These are phyloP conservation scores for Crenuchus spilurus DNA, from an alignment of 2,797 vertebrate species.

Conservation along the genomic window DNA sequence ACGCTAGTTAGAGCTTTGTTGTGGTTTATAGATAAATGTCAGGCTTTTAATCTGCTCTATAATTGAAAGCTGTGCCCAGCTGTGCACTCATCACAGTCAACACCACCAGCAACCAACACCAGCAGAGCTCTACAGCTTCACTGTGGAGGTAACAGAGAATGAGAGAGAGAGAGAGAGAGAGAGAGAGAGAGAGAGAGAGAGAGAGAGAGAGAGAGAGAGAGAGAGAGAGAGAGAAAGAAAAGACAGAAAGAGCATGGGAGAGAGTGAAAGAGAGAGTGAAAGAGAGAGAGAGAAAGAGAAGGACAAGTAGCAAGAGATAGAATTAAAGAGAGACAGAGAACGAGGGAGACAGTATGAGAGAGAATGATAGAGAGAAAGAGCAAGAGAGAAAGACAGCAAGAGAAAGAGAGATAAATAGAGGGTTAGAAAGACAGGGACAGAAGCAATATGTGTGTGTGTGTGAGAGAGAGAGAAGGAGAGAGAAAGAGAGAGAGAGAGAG, in stretches of 20 bases:
- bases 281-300: background rate
- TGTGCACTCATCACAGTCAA: background rate
- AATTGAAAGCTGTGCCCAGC: background rate
- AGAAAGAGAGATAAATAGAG: too few relatives aligned
- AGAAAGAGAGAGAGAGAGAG: too few relatives aligned
- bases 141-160: too few relatives aligned
- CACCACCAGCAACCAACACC: background rate
- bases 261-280: background rate
- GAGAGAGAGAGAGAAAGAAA: background rate
- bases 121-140: background rate
- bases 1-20: constrained; percentile 12
- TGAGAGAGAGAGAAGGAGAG: too few relatives aligned
- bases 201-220: background rate
- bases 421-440: too few relatives aligned
- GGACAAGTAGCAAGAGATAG: too few relatives aligned
- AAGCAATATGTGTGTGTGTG: too few relatives aligned
- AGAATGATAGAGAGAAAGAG: background rate
- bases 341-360: too few relatives aligned
- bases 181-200: background rate
- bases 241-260: background rate
- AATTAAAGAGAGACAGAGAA: background rate
- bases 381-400: background rate
- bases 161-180: too few relatives aligned
- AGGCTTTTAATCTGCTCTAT: constrained; percentile 9
- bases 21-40: constrained; percentile 2